Conservation (phyloP, 2,113 vertebrate genomes). For the Theristicus caerulescens region DNA sequence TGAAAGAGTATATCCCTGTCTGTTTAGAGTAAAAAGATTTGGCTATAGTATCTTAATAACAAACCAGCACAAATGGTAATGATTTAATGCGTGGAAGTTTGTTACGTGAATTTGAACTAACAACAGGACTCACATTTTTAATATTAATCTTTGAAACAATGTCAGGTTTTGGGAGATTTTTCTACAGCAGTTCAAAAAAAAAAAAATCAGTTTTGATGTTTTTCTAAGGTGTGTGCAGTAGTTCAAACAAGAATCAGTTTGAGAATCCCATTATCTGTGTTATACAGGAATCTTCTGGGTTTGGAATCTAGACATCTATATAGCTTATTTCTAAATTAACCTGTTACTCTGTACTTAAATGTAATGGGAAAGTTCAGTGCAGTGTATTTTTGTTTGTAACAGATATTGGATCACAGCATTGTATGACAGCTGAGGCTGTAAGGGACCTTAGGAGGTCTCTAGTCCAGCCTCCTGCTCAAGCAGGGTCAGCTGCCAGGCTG, state of each 20-base stretch:
- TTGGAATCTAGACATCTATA: not conserved
- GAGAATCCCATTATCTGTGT: not conserved
- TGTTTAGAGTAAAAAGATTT: not conserved
- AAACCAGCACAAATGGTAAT: not conserved
- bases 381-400: not conserved
- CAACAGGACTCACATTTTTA: not conserved
- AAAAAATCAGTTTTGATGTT: not conserved
- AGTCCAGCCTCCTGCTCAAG: not conserved
- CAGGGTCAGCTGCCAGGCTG: not conserved
- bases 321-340: conserved; percentile 18
- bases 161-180: not conserved
- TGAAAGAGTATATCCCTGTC: not conserved
- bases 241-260: not conserved
- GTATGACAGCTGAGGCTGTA: not conserved
- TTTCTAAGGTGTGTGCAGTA: not conserved
- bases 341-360: not conserved
- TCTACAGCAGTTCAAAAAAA: not conserved
- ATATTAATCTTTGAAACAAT: not conserved
- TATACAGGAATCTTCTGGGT: not conserved
- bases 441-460: not conserved
- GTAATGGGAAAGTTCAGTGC: not conserved
- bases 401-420: not conserved
- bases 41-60: not conserved
- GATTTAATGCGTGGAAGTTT: not conserved
- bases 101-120: not conserved